Base-by-base conservation (phyloP, 2,888 invertebrate species). In the Phasia obesa region DNA sequence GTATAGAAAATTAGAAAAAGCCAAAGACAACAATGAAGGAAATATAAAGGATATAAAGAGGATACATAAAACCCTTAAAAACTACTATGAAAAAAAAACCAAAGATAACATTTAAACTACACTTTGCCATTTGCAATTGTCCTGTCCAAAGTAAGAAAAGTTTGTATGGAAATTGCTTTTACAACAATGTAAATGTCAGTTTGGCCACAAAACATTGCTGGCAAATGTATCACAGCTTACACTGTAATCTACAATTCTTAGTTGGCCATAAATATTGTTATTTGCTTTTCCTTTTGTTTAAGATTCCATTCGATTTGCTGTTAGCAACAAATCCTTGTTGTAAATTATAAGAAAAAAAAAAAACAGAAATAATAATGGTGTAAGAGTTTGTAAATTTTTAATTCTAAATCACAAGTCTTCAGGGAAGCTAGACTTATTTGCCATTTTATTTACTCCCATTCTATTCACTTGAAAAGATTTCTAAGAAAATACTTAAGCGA, bases 111-210 rank as follows among this genome's bases (percentile, higher is more conserved):
- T n/a, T n/a, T n/a, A 27, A 7, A 57, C 47, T n/a, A 65, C 25
- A 27, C n/a, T 42, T 67, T 59, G 17, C 31, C 13, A 62, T 69
- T 53, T 57, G 9, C 47, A 35, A 67, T 49, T 57, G 38, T 67
- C 31, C 55, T 67, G 51, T 21, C 57, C 31, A 69, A 60, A 38
- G 31, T 38, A 23, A 51, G 19, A 76, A n/a, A 53, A 53, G 51
- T 21, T 13, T 17, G 7, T 11, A 19, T 42, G 21, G 59, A 62
- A 71, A 67, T 55, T 67, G 71, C 73, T 69, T 49, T 65, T 44
- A 76, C 71, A 81, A 79, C 65, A 81, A 60, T 71, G 81, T 67
- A 77, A 70, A 75, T 70, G 81, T 79, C 79, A 79, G 35, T 42
- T 73, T 35, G 67, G 79, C 79, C 79, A 73, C 73, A 79, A 73